Conservation (phyloP, 2,113 vertebrate species). For the Hystrix cristata region DNA sequence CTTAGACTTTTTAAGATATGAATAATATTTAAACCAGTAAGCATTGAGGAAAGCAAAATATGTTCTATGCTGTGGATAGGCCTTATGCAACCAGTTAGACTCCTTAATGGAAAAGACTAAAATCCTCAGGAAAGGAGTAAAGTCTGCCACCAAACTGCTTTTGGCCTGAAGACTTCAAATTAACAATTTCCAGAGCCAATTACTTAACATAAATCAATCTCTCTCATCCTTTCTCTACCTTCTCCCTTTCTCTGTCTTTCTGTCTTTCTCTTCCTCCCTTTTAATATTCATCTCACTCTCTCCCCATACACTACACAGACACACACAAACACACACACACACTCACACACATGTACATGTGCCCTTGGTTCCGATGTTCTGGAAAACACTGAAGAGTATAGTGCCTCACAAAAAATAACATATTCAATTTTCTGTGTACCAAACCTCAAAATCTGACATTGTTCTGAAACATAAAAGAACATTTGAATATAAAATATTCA, state of each 20-base stretch:
- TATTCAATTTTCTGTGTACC: not conserved
- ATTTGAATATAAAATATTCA: not conserved
- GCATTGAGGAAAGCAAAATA: not conserved
- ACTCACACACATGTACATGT: not conserved
- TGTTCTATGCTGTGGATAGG: not conserved
- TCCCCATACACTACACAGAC: accelerated
- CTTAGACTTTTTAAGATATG: not conserved
- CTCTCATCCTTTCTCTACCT: not conserved
- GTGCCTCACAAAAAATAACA: not conserved
- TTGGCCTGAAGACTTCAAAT: not conserved
- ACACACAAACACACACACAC: not conserved
- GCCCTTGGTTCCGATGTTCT: not conserved
- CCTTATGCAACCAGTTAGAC: not conserved
- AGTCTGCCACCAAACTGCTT: not conserved
- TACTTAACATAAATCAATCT: not conserved
- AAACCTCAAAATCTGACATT: not conserved
- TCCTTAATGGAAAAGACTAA: not conserved
- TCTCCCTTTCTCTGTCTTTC: not conserved
- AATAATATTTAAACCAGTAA: not conserved
- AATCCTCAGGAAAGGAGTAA: not conserved
- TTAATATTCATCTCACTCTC: not conserved
- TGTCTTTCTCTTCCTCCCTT: not conserved
- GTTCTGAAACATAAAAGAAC: not conserved
- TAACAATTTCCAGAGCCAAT: not conserved
- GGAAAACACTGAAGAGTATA: not conserved